phyloP scores from a whole-genome alignment of 2,113 vertebrate species.

The Plestiodon gilberti region DNA sequence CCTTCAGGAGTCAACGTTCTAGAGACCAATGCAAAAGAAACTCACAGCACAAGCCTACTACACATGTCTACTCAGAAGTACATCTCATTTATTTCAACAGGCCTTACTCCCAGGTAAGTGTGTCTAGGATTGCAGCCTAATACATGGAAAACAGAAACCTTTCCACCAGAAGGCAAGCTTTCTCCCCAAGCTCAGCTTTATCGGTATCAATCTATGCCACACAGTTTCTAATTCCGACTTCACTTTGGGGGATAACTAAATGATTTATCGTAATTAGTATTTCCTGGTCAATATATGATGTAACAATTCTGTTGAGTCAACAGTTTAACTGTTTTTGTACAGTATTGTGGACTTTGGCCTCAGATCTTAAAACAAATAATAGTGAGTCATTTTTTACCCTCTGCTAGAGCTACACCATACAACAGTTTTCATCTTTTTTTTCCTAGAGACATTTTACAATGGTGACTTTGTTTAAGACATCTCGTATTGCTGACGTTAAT shows the following conservation, averaged over 20 bases:
- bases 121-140: neutral
- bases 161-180: neutral
- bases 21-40: neutral
- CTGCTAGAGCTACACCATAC: constrained; percentile 17
- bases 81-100: too few relatives aligned
- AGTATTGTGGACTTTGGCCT: constrained; percentile 63
- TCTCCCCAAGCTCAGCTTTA: constrained; percentile 17
- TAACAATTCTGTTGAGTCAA: constrained; percentile 56
- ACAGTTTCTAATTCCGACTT: constrained; percentile 18
- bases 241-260: constrained; percentile 46
- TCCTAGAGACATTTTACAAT: constrained; percentile 63
- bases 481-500: constrained; percentile 72
- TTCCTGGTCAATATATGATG: constrained; percentile 42
- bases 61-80: too few relatives aligned
- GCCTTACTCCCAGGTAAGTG: too few relatives aligned
- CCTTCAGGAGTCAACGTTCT: neutral
- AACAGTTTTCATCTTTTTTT: constrained; percentile 68
- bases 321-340: constrained; percentile 41
- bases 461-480: constrained; percentile 69
- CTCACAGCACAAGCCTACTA: neutral
- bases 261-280: constrained; percentile 31
- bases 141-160: neutral
- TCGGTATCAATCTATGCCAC: constrained; percentile 17
- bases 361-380: constrained; percentile 66
- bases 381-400: constrained; percentile 51